Base-by-base conservation (phyloP, 2,888 invertebrate species). In the Luperina testacea region DNA sequence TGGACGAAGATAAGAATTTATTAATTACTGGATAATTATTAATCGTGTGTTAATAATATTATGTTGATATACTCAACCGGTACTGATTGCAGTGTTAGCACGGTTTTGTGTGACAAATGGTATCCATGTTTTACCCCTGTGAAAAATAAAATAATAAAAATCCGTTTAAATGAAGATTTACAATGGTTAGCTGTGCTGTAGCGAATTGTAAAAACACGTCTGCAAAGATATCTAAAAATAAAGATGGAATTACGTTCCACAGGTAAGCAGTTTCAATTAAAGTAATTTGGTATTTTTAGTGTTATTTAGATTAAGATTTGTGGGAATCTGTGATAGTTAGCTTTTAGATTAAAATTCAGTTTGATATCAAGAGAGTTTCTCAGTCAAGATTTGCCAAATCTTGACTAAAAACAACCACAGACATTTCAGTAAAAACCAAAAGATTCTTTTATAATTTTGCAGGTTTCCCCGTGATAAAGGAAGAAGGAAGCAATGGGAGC, bases 161-260 rank as follows among this genome's bases (percentile, higher is more conserved):
- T 24, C 5, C 9, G 15, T 48, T n/a, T 81, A 1, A 57, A 79
- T 67, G 53, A 45, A 68, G 3, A 45, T 20, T 20, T 38, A 91
- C 38, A 78, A 96, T 96, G 96, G 96, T 96, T 42, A 92, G 92
- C 67, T 96, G 96, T 91, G 95, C 94, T 51, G 93, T 96, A n/a
- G 77, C 88, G 0, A 92, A 88, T 72, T 96, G 96, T 80, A 95
- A 93, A 82, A 96, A 96, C 72, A 91, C 92, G 6, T 96, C 96
- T 0, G 93, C 92, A 0, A 96, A 95, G 87, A 92, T 94, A 84
- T 92, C 94, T n/a, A 96, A 96, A 88, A 90, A 93, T 78, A 95
- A 93, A 89, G 91, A 95, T 90, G 96, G 96, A 27, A 95, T 96
- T 77, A 94, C 95, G 32, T 96, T 95, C 90, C 96, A 96, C 85